Conservation (phyloP, 2,888 invertebrate genomes). For the Xestia rhomboidea region DNA sequence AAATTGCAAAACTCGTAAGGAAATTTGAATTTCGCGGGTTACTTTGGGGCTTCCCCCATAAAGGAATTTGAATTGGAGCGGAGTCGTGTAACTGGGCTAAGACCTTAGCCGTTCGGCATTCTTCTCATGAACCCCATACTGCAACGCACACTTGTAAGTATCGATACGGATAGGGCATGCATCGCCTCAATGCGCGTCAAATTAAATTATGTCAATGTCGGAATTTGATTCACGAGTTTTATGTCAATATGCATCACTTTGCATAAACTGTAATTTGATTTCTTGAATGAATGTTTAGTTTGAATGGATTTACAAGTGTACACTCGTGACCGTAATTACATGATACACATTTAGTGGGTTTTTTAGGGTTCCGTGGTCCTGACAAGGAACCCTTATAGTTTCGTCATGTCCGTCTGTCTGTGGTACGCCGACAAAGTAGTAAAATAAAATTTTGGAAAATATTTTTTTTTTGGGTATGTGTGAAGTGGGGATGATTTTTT, state of each 20-base stretch:
- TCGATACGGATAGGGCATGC: background rate
- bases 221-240: conserved; percentile 23
- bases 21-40: too few relatives aligned
- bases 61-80: too few relatives aligned
- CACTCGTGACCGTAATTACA: background rate
- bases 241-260: conserved; percentile 18
- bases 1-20: too few relatives aligned
- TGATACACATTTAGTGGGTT: background rate
- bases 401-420: too few relatives aligned
- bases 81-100: too few relatives aligned
- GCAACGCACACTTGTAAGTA: background rate
- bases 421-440: too few relatives aligned
- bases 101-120: background rate
- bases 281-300: conserved; percentile 18
- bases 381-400: too few relatives aligned
- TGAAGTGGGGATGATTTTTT: too few relatives aligned
- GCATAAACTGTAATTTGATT: conserved; percentile 27
- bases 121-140: background rate
- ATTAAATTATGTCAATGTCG: background rate
- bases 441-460: too few relatives aligned
- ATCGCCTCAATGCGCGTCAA: background rate
- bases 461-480: too few relatives aligned
- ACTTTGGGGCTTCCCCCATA: background rate
- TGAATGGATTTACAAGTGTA: conserved; percentile 12
- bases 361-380: too few relatives aligned